Conservation (phyloP, 2,797 vertebrate species). For the Dromococcyx pavoninus region DNA sequence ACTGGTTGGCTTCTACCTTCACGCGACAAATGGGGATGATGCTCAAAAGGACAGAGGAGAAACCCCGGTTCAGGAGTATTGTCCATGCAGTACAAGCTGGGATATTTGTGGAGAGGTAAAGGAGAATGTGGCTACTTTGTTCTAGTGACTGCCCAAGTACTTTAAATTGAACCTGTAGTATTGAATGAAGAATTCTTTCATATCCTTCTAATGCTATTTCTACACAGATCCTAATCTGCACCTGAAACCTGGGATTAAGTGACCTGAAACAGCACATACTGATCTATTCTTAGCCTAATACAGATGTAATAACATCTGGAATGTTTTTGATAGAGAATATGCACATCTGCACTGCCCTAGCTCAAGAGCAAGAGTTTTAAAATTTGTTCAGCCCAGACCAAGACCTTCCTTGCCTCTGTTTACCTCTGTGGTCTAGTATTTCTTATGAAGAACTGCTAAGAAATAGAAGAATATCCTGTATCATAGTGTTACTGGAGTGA, state of each 20-base stretch:
- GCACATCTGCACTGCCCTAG: background rate
- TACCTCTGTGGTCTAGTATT: background rate
- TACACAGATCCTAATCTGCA: background rate
- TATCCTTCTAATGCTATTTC: background rate
- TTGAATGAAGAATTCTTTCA: background rate
- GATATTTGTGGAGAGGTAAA: constrained; percentile 96
- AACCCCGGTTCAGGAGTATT: constrained; percentile 91
- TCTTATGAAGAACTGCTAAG: background rate
- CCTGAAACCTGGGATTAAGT: background rate
- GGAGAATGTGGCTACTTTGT: background rate
- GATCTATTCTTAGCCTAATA: background rate
- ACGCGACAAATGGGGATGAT: constrained; percentile 90
- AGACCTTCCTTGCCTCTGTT: background rate
- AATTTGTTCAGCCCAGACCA: background rate
- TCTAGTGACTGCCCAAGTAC: background rate
- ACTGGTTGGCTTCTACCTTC: constrained; percentile 96
- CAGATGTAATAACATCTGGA: background rate
- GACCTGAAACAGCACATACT: background rate
- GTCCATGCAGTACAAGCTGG: constrained; percentile 96
- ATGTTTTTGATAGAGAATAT: background rate
- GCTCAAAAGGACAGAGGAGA: constrained; percentile 87
- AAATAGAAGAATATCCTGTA: background rate
- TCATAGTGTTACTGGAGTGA: background rate
- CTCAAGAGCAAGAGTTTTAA: background rate
- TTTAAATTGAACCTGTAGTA: background rate